Evolutionary conservation across 2,888 invertebrate genomes (phyloP), one percentile per base, ranked within the genome.

Genomic region (Chaetogeoica ovagalla): DNA sequence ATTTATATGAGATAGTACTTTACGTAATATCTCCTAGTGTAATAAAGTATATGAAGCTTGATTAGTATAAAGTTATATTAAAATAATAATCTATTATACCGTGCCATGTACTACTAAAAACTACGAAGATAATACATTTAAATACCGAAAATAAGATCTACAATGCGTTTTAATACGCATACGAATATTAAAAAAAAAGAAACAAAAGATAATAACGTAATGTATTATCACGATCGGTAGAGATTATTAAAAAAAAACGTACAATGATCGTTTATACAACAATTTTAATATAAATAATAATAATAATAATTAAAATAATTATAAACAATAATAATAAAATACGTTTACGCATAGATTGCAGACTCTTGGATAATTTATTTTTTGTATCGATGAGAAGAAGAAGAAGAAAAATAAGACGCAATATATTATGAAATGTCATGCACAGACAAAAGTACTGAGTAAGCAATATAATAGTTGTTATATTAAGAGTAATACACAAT

Each of bases 381-480:
- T 57, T 71, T 70, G 55, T 21, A 77, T 52, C 15, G 39, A 43
- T 15, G 37, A 77, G 17, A 70, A 77, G 60, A 69, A 30, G 39
- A 57, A 57, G 30, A 52, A 62, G 19, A 62, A 57, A 2, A 39
- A 65, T 39, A 55, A 75, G 7, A 66, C 66, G 75, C 23, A 23
- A 43, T 30, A 30, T 30, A 30, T 75, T 57, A 8, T 21, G 39
- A 39, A 57, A 39, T 66, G 21, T 70, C 77, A 79, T 79, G 77
- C 77, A 63, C 17, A 21, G 77, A 79, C 55, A 52, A 79, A 63
- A 70, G 77, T 79, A 79, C 77, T 70, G 77, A 79, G 70, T 79
- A 70, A 74, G 77, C 77, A 70, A 70, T 60, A 70, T 60, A 39
- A 65, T 55, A 62, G 48, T 48, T 48, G 77, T 79, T 70, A 79